Percentiles rank a stretch among this genome's conserved stretches.
Evolutionary conservation across 1,140 invertebrate genomes (phyloP).

Genomic region (Drosophila fuyamai): DNA sequence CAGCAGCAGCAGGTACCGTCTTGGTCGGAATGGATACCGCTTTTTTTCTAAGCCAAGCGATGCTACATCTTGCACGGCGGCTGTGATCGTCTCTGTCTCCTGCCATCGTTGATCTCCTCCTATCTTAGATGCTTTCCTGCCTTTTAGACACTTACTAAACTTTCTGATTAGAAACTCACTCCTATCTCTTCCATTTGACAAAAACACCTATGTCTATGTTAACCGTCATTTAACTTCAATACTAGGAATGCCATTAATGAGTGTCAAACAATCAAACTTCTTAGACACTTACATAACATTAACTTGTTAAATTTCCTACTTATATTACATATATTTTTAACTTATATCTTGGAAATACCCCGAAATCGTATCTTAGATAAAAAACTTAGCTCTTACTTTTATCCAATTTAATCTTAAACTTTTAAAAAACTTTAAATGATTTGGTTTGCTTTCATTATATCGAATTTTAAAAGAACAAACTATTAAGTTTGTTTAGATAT

Average conservation of each 20-base stretch:
- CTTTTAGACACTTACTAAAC: conserved; percentile 1
- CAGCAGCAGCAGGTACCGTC: conserved; percentile 80
- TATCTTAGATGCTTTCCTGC: background rate
- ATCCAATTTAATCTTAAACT: too few species aligned
- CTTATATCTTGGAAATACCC: background rate
- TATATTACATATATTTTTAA: background rate
- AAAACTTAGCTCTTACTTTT: background rate
- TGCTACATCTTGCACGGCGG: conserved; percentile 58
- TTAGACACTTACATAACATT: background rate
- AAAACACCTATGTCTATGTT: background rate
- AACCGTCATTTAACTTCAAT: background rate
- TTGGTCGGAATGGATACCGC: conserved; percentile 40
- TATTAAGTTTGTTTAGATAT: too few species aligned
- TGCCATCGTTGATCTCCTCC: conserved; percentile 7
- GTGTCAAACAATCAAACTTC: too few species aligned
- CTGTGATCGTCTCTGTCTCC: conserved; percentile 21
- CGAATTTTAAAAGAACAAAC: too few species aligned
- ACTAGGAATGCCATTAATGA: too few species aligned
- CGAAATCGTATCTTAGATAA: background rate
- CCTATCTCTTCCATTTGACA: background rate
- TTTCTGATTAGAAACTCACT: background rate
- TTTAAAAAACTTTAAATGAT: too few species aligned
- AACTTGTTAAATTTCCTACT: background rate
- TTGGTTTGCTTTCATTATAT: too few species aligned
- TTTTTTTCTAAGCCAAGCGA: conserved; percentile 48